Conservation (phyloP, 2,888 invertebrate genomes). For the Baccha elongata region DNA sequence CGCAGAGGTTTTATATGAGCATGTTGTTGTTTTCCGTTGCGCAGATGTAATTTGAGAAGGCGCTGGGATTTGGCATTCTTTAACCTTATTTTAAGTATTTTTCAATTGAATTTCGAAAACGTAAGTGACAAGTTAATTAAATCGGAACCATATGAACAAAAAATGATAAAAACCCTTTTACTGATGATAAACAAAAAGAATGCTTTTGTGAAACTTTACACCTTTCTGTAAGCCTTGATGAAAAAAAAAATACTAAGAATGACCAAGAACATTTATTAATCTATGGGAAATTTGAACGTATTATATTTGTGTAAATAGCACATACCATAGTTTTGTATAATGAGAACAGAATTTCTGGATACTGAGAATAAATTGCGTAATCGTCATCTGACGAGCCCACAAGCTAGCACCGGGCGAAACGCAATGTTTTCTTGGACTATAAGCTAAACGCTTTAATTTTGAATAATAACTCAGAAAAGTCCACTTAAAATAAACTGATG, state of each 20-base stretch:
- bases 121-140: conserved; percentile 72
- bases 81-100: neutral
- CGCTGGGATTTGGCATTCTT: conserved; percentile 58
- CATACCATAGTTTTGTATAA: too few relatives aligned
- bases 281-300: conserved; percentile 2
- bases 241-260: too few relatives aligned
- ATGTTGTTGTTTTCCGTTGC: conserved; percentile 36
- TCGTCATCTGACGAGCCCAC: too few relatives aligned
- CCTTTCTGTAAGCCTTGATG: neutral
- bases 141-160: conserved; percentile 29
- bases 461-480: too few relatives aligned
- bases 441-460: too few relatives aligned
- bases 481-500: too few relatives aligned
- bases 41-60: conserved; percentile 67
- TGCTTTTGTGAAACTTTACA: conserved; percentile 47
- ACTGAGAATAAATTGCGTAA: too few relatives aligned
- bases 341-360: too few relatives aligned
- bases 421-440: too few relatives aligned
- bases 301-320: neutral
- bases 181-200: conserved; percentile 1
- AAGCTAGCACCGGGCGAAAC: too few relatives aligned
- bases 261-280: neutral
- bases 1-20: conserved; percentile 10
- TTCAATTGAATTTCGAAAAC: conserved; percentile 57
- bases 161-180: conserved; percentile 11